These are phyloP conservation scores for Agrypnia vestita DNA, from an alignment of 1,140 invertebrate genomes.

Conservation along the genomic window DNA sequence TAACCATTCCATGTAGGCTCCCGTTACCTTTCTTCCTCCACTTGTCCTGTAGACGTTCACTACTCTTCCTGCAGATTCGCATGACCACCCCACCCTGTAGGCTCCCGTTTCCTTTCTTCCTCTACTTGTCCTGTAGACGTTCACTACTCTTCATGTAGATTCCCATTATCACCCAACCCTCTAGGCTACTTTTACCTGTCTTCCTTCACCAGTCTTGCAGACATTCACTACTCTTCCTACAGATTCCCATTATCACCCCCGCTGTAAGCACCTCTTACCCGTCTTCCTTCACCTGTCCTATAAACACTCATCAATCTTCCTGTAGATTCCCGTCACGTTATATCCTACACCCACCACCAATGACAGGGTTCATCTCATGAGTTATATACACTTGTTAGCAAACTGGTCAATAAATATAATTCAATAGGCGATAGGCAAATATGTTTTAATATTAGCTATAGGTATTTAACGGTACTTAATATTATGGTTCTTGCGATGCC, in stretches of 20 bases:
- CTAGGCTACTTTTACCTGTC: too few species aligned
- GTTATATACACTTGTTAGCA: slow-evolving; percentile 56
- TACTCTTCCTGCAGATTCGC: too few species aligned
- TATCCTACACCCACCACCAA: not conserved
- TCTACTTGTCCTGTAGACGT: too few species aligned
- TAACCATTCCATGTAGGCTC: too few species aligned
- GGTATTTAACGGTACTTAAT: slow-evolving; percentile 74
- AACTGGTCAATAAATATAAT: slow-evolving; percentile 61
- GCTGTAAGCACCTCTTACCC: not conserved
- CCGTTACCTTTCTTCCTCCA: too few species aligned
- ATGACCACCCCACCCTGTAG: too few species aligned
- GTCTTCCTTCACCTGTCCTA: too few species aligned
- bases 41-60: too few species aligned
- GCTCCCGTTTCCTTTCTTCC: too few species aligned
- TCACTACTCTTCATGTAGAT: not conserved
- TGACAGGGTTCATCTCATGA: slow-evolving; percentile 57
- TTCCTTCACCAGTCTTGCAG: not conserved
- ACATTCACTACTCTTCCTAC: not conserved
- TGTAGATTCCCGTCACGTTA: too few species aligned
- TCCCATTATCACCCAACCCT: not conserved
- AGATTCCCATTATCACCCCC: not conserved
- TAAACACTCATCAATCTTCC: too few species aligned
- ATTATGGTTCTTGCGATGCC: slow-evolving; percentile 74
- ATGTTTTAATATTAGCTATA: slow-evolving; percentile 72
- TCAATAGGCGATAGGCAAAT: slow-evolving; percentile 68